phyloP scores from a whole-genome alignment of 2,888 invertebrate species.

The Plebejus anna region DNA sequence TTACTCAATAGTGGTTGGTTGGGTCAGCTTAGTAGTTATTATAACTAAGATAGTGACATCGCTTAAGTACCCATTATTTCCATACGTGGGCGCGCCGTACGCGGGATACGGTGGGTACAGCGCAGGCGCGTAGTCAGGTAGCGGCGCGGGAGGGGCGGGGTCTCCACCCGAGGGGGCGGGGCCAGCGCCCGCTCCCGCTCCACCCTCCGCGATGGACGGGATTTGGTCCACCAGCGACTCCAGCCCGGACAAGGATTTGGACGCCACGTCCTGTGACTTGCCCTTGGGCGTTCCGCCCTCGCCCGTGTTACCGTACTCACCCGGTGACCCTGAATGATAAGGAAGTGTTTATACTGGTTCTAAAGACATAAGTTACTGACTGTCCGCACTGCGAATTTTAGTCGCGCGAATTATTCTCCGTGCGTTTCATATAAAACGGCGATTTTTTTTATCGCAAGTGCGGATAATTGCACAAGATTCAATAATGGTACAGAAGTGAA shows the following conservation, averaged over 20 bases:
- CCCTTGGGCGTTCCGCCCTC: conserved; percentile 60
- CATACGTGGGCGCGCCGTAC: conserved; percentile 57
- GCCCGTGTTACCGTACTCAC: conserved; percentile 59
- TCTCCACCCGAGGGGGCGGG: conserved; percentile 50
- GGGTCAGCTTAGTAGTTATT: too few species aligned
- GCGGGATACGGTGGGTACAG: conserved; percentile 65
- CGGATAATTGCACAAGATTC: too few species aligned
- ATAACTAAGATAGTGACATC: too few species aligned
- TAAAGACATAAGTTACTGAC: too few species aligned
- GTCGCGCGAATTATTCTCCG: too few species aligned
- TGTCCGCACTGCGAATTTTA: too few species aligned
- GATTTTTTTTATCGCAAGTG: too few species aligned
- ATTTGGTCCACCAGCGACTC: conserved; percentile 95
- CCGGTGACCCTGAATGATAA: conserved; percentile 52
- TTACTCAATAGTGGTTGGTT: neutral
- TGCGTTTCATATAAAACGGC: too few species aligned
- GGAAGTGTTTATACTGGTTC: neutral
- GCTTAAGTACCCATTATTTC: conserved; percentile 58
- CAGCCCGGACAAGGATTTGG: conserved; percentile 91
- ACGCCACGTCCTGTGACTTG: conserved; percentile 86
- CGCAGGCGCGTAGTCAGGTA: conserved; percentile 50
- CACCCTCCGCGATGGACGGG: conserved; percentile 88
- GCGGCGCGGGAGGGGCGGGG: conserved; percentile 49
- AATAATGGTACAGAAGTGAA: too few species aligned
- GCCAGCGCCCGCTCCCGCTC: conserved; percentile 46